Base-by-base conservation (phyloP, 2,888 invertebrate species). In the Nezara viridula region DNA sequence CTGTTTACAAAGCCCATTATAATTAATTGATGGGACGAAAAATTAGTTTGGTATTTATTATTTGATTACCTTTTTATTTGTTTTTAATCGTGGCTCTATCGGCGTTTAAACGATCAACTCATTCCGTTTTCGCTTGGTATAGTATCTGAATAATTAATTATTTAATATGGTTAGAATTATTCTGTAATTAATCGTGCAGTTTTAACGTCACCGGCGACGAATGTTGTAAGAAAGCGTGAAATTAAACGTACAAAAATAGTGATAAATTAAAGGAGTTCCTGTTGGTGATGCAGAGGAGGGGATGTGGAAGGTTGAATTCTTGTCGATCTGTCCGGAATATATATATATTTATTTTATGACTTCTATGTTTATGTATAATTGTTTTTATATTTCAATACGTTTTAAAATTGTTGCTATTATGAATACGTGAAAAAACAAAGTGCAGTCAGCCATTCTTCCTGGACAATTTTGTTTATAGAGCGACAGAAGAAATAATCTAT, bases 161-260 rank as follows among this genome's bases (percentile, higher is more conserved):
- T 12, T 4, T 7, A 73, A 37, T 37, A n/a, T n/a, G n/a, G n/a
- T n/a, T n/a, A n/a, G n/a, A n/a, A n/a, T n/a, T n/a, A 73, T 73
- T 73, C 6, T 9, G 14, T 27, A 73, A 21, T 73, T 60, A 60
- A 27, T 1, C 27, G 0, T 16, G 60, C 9, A 73, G 6, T 73
- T 73, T 9, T 9, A 73, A 16, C 66, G 6, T 37, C 16, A 73
- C 66, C 32, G 66, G 6, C 19, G 6, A 37, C 32, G 66, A 73
- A 32, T 73, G 32, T 73, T 21, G 66, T 73, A 73, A 73, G 32
- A 73, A 73, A 73, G 66, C 37, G 16, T 73, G 32, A 73, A 66
- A 66, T 32, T 32, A 66, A 73, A 37, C 66, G 32, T 73, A 73
- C 60, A 60, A 60, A 60, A 60, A 27, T 27, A 60, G 60, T 60